Conservation (phyloP, 1,140 invertebrate species). For the Sinonovacula constricta region DNA sequence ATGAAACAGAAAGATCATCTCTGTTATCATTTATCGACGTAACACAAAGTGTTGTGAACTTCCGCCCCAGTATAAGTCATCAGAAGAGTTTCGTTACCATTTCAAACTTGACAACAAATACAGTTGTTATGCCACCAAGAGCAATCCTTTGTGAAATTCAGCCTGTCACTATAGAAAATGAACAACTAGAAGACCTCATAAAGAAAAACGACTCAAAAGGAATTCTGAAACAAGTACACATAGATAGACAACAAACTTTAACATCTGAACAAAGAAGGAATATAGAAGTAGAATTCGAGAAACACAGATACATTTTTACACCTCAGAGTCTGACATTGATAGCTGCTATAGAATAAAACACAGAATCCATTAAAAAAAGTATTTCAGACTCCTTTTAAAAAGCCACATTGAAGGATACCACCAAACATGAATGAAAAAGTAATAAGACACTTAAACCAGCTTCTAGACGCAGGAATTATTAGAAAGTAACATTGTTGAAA, state of each 20-base stretch:
- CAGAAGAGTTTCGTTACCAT: too few relatives aligned
- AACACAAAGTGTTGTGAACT: background rate
- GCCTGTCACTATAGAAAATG: slow-evolving; percentile 7
- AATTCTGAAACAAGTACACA: slow-evolving; percentile 1
- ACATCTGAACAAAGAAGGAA: too few relatives aligned
- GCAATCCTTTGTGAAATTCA: slow-evolving; percentile 23
- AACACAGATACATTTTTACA: slow-evolving; percentile 33
- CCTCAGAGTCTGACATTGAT: slow-evolving; percentile 37
- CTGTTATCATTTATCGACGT: slow-evolving; percentile 26
- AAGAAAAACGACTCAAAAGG: background rate
- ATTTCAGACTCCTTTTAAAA: slow-evolving; percentile 45
- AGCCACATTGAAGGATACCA: slow-evolving; percentile 24
- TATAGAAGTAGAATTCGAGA: slow-evolving; percentile 1
- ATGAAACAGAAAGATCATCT: too few relatives aligned
- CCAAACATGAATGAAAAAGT: slow-evolving; percentile 30
- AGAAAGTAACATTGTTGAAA: slow-evolving; percentile 34
- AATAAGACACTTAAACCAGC: slow-evolving; percentile 39
- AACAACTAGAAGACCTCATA: background rate
- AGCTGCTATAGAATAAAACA: slow-evolving; percentile 27
- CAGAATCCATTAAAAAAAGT: too few relatives aligned
- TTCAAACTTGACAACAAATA: slow-evolving; percentile 12
- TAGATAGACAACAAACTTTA: background rate
- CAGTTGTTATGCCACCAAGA: slow-evolving; percentile 26
- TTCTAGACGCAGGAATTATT: slow-evolving; percentile 36
- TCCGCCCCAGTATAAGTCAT: slow-evolving; percentile 12